phyloP scores from a whole-genome alignment of 2,797 vertebrate genomes.

The Onychomys leucogaster region DNA sequence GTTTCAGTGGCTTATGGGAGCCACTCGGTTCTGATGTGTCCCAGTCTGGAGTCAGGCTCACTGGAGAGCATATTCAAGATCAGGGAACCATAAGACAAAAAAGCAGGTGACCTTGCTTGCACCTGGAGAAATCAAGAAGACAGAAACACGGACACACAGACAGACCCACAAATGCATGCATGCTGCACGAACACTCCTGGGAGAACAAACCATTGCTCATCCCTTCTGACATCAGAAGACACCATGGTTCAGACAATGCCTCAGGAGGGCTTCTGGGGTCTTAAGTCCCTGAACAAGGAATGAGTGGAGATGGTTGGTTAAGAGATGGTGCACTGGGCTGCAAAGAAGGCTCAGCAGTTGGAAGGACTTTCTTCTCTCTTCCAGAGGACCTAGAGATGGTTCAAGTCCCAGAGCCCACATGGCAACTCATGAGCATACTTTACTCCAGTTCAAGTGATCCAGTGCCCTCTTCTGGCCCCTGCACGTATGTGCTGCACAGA shows the following conservation, averaged over 20 bases:
- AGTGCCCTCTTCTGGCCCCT: neutral
- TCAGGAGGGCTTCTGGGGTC: neutral
- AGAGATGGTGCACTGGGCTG: neutral
- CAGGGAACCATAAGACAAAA: neutral
- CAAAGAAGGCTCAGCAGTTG: neutral
- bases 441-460: neutral
- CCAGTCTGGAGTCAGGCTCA: neutral
- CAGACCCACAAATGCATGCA: neutral
- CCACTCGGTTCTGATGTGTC: neutral
- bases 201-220: slow-evolving; percentile 67
- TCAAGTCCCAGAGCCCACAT: neutral
- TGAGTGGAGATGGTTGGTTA: neutral
- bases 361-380: neutral
- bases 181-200: too few relatives aligned
- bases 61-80: neutral
- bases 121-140: neutral
- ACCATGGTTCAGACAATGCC: neutral
- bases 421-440: neutral
- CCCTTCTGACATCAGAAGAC: neutral
- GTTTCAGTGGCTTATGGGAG: neutral
- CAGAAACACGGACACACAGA: neutral
- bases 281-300: neutral
- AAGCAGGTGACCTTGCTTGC: neutral
- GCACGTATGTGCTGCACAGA: neutral
- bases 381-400: neutral